A percentile compares a stretch with the other conserved stretches of the same genome.
These are phyloP conservation scores for Anguilla megastoma DNA, from an alignment of 2,797 vertebrate species.

Conservation along the genomic window DNA sequence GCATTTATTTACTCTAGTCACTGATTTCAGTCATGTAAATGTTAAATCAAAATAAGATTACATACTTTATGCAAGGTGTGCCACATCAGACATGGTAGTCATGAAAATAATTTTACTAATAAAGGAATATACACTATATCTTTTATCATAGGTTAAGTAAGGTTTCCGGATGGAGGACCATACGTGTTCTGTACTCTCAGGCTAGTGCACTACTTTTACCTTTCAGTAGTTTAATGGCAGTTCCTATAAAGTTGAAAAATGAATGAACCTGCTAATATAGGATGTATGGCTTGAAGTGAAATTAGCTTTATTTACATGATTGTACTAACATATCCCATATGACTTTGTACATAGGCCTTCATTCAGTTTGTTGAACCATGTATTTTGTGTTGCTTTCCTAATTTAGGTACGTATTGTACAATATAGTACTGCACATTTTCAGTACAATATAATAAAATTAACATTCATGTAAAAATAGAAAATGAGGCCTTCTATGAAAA, in stretches of 20 bases:
- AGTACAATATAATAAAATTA: neutral
- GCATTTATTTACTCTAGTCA: neutral
- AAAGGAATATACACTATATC: neutral
- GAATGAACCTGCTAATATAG: neutral
- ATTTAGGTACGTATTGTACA: constrained; percentile 1
- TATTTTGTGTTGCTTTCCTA: neutral
- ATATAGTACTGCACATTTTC: neutral
- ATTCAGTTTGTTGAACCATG: neutral
- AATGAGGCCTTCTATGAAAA: neutral
- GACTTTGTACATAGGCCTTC: neutral
- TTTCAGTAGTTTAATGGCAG: neutral
- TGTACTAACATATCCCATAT: neutral
- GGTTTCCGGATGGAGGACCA: neutral
- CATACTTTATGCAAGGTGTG: neutral
- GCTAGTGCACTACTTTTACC: neutral
- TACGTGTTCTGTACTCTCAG: neutral
- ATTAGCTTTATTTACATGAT: neutral
- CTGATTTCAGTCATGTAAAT: neutral
- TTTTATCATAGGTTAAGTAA: neutral
- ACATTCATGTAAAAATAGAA: neutral
- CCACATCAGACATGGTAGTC: neutral
- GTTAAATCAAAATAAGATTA: neutral
- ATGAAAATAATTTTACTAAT: constrained; percentile 14
- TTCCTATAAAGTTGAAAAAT: neutral
- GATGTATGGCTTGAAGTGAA: neutral